These are phyloP conservation scores for Drosophila gunungcola DNA, from an alignment of 1,140 invertebrate species.

Conservation along the genomic window DNA sequence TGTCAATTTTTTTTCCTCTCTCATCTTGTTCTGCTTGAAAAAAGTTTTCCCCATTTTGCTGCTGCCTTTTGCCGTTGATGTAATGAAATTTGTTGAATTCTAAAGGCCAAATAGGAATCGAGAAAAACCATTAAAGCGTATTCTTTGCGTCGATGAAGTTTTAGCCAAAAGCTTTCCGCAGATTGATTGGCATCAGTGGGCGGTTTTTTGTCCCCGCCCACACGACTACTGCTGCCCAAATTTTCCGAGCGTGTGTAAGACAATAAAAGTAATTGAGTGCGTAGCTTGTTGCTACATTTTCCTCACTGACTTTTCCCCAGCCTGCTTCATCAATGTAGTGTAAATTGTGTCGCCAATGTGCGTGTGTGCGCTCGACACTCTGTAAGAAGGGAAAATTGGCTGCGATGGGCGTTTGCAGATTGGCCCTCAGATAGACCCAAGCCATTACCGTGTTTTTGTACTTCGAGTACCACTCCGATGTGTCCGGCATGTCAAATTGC, in stretches of 20 bases:
- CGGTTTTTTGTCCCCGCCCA: background rate
- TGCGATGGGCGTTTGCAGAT: slow-evolving; percentile 64
- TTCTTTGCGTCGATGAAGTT: slow-evolving; percentile 61
- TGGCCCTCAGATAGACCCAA: slow-evolving; percentile 65
- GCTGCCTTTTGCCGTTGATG: slow-evolving; percentile 53
- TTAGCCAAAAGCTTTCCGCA: slow-evolving; percentile 68
- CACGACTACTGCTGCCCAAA: slow-evolving; percentile 64
- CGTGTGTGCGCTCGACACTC: slow-evolving; percentile 30
- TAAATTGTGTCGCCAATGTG: slow-evolving; percentile 70
- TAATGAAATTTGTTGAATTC: slow-evolving; percentile 79
- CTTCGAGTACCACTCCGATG: slow-evolving; percentile 16
- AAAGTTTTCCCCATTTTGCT: slow-evolving; percentile 46
- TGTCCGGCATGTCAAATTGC: slow-evolving; percentile 37
- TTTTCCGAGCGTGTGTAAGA: slow-evolving; percentile 76
- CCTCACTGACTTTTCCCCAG: slow-evolving; percentile 18
- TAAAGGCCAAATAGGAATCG: slow-evolving; percentile 46
- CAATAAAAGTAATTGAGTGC: slow-evolving; percentile 82
- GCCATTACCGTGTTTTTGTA: slow-evolving; percentile 68
- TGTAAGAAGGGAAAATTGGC: slow-evolving; percentile 51
- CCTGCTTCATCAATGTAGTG: slow-evolving; percentile 75
- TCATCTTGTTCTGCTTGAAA: slow-evolving; percentile 11
- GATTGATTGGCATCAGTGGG: slow-evolving; percentile 74
- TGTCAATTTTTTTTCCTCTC: slow-evolving; percentile 8
- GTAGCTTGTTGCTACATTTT: slow-evolving; percentile 60
- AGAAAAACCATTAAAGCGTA: slow-evolving; percentile 75